Percentiles rank a stretch among this genome's conserved stretches.
These are phyloP conservation scores for Alosa sapidissima DNA, from an alignment of 2,797 vertebrate species.

Conservation along the genomic window DNA sequence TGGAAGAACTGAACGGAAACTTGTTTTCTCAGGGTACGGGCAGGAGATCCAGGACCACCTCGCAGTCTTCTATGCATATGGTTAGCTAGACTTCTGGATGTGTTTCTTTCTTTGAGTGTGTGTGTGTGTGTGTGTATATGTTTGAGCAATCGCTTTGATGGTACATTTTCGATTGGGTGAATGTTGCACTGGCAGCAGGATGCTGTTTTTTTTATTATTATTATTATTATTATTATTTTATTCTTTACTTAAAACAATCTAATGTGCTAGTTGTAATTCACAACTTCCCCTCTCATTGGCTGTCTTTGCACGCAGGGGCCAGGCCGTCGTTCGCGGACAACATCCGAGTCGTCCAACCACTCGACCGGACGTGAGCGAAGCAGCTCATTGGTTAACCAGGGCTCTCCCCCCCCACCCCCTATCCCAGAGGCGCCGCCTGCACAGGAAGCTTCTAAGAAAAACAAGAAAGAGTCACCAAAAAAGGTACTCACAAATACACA, in stretches of 20 bases:
- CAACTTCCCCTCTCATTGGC: background rate
- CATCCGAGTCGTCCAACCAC: conserved; percentile 82
- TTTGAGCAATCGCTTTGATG: background rate
- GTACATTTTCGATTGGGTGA: background rate
- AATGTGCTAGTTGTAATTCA: background rate
- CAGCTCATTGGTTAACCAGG: conserved; percentile 72
- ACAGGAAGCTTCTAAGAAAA: conserved; percentile 70
- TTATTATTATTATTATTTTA: too few species aligned
- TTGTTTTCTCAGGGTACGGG: conserved; percentile 67
- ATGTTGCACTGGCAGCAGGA: background rate
- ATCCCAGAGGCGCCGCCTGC: conserved; percentile 71
- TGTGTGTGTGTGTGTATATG: background rate
- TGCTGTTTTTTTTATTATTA: background rate
- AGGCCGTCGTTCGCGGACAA: conserved; percentile 77
- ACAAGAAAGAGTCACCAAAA: conserved; percentile 73
- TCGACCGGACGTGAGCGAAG: conserved; percentile 78
- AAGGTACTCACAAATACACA: conserved; percentile 61
- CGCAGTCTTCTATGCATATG: conserved; percentile 81
- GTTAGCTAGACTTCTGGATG: conserved; percentile 54
- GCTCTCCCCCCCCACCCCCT: conserved; percentile 74
- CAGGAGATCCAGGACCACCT: conserved; percentile 78
- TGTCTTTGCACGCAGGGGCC: conserved; percentile 63
- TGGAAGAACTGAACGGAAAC: background rate
- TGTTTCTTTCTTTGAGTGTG: conserved; percentile 26
- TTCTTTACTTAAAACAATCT: background rate